A percentile compares a stretch with the other conserved stretches of the same genome.
phyloP scores from a whole-genome alignment of 2,113 vertebrate genomes.

The Malaclemys terrapin region DNA sequence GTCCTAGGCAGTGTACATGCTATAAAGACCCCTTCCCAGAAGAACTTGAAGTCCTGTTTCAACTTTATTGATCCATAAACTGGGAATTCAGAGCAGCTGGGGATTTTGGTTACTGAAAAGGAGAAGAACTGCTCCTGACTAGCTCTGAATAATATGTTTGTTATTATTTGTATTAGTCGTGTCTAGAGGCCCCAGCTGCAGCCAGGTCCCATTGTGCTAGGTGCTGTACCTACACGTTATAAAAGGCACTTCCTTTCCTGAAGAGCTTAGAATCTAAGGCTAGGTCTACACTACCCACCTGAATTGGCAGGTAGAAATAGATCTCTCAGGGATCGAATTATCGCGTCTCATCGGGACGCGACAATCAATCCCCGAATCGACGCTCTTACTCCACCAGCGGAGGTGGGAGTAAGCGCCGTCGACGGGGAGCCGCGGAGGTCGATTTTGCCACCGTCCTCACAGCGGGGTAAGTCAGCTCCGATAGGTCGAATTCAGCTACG shows the following conservation, averaged over 20 bases:
- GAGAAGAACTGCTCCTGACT: neutral
- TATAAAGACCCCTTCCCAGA: neutral
- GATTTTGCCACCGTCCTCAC: too few relatives aligned
- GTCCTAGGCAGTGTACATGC: neutral
- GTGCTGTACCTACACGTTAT: neutral
- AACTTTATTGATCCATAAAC: neutral
- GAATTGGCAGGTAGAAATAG: too few relatives aligned
- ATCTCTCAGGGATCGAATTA: too few relatives aligned
- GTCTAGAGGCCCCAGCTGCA: neutral
- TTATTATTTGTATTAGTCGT: constrained; percentile 32
- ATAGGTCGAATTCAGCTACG: too few relatives aligned
- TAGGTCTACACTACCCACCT: too few relatives aligned
- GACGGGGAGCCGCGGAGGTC: too few relatives aligned
- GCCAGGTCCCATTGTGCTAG: neutral
- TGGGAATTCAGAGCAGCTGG: neutral
- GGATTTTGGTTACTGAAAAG: neutral
- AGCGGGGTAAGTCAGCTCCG: too few relatives aligned
- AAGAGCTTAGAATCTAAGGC: neutral
- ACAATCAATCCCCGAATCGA: too few relatives aligned
- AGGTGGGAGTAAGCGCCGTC: too few relatives aligned
- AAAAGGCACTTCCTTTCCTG: neutral
- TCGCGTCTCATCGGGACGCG: too few relatives aligned
- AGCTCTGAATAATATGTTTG: constrained; percentile 8
- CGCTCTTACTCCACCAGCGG: too few relatives aligned
- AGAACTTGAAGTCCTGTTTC: constrained; percentile 1